Evolutionary conservation across 2,797 vertebrate genomes (phyloP).

Genomic region (Platalea minor): DNA sequence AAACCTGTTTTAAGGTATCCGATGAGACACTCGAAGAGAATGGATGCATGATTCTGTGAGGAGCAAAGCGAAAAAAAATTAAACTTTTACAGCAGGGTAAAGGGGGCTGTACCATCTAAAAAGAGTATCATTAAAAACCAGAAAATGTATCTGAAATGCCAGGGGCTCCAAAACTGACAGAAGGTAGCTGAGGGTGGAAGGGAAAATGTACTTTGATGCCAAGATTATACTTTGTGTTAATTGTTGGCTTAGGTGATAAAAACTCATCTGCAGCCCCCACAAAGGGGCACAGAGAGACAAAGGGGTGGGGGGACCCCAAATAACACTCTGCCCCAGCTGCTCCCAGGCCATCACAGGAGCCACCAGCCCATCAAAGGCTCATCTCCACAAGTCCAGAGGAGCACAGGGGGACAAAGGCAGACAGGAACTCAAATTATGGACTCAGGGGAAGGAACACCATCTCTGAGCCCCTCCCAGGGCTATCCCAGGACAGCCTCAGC

Average conservation of each 20-base stretch:
- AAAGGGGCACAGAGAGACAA: not conserved
- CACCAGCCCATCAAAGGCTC: not conserved
- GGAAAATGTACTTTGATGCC: not conserved
- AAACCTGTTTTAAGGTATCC: not conserved
- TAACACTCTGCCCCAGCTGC: not conserved
- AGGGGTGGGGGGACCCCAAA: not conserved
- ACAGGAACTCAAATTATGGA: not conserved
- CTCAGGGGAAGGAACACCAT: not conserved
- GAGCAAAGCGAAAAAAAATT: not conserved
- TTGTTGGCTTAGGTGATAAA: not conserved
- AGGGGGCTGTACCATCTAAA: not conserved
- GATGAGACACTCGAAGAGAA: not conserved
- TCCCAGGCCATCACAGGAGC: not conserved
- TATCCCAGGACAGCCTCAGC: not conserved
- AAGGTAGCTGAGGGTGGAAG: conserved; percentile 28
- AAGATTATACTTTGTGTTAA: not conserved
- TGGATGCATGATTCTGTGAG: not conserved
- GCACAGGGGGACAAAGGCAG: not conserved
- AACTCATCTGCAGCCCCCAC: not conserved
- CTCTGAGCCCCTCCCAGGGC: not conserved
- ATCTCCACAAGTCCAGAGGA: not conserved
- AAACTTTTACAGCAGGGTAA: not conserved
- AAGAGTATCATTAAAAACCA: not conserved
- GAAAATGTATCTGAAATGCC: not conserved
- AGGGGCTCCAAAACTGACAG: conserved; percentile 12